Evolutionary conservation across 2,797 vertebrate genomes (phyloP).

Genomic region (Thripadectes ignobilis): DNA sequence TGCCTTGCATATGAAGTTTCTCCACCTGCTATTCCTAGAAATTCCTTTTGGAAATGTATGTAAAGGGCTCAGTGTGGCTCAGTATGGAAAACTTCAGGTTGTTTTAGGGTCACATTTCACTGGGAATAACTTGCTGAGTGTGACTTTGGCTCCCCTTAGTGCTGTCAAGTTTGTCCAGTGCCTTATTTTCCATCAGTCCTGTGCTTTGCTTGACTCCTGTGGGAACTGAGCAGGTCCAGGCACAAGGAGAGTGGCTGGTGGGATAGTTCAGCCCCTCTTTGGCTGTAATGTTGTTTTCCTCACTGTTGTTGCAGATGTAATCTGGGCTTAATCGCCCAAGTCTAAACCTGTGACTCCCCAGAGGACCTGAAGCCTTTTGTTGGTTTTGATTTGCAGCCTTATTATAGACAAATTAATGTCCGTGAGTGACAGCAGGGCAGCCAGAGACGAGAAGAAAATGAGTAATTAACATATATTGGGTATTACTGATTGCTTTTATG

Average conservation of each 20-base stretch:
- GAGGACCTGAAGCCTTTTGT: not conserved
- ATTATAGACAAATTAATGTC: conserved; percentile 54
- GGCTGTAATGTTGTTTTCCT: not conserved
- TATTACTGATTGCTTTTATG: conserved; percentile 67
- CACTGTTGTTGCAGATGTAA: not conserved
- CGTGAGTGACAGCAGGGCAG: conserved; percentile 33
- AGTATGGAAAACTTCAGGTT: not conserved
- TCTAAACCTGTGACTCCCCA: conserved; percentile 29
- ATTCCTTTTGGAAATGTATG: not conserved
- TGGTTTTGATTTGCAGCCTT: conserved; percentile 45
- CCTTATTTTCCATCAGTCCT: not conserved
- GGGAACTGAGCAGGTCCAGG: not conserved
- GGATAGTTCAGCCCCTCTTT: not conserved
- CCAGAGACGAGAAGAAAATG: conserved; percentile 59
- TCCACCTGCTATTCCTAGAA: not conserved
- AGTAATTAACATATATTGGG: conserved; percentile 67
- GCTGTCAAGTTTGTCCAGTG: not conserved
- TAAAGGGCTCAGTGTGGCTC: not conserved
- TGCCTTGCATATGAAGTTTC: not conserved
- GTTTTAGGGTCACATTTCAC: not conserved
- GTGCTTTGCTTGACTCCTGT: not conserved
- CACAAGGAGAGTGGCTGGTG: not conserved
- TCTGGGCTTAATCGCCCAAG: not conserved
- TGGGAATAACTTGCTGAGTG: not conserved
- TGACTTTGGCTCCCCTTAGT: not conserved